Evolutionary conservation across 2,113 vertebrate genomes (phyloP).

Genomic region (human (Homo sapiens)): GRCh38 chr13:87754001-87754500

Average conservation of each 20-base stretch:
- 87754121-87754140: slow-evolving; percentile 62
- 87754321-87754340: slow-evolving; percentile 32
- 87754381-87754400: neutral
- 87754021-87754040: neutral
- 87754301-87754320: slow-evolving; percentile 45
- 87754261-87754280: slow-evolving; percentile 69
- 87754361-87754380: neutral
- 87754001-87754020: neutral
- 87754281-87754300: slow-evolving; percentile 66
- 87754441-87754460: neutral
- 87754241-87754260: slow-evolving; percentile 61
- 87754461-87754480: slow-evolving; percentile 7
- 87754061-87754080: neutral
- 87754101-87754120: slow-evolving; percentile 41
- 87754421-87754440: slow-evolving; percentile 35
- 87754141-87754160: slow-evolving; percentile 56
- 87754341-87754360: neutral
- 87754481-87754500: slow-evolving; percentile 17
- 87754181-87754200: slow-evolving; percentile 67
- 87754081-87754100: neutral
- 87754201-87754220: slow-evolving; percentile 52
- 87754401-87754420: neutral
- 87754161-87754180: slow-evolving; percentile 64
- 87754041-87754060: neutral
- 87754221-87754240: slow-evolving; percentile 19